A percentile compares a stretch with the other conserved stretches of the same genome.
These are phyloP conservation scores for Camelus dromedarius DNA, from an alignment of 2,113 vertebrate genomes.

Conservation along the genomic window DNA sequence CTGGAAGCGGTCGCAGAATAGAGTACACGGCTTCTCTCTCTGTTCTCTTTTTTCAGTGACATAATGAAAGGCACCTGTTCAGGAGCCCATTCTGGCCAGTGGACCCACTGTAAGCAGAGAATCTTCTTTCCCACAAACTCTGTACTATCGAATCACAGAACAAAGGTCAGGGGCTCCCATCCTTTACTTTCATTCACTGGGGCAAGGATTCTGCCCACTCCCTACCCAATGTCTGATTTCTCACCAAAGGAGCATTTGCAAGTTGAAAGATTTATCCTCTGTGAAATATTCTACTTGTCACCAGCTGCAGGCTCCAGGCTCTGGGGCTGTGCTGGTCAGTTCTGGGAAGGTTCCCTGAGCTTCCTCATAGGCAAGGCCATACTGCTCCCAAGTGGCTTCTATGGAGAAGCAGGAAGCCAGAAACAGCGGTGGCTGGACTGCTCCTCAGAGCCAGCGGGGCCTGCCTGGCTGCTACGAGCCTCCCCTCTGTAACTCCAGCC, in stretches of 20 bases:
- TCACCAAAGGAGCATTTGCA: slow-evolving; percentile 87
- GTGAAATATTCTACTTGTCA: slow-evolving; percentile 89
- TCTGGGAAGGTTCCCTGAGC: slow-evolving; percentile 72
- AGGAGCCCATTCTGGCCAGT: slow-evolving; percentile 75
- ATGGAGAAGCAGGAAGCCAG: slow-evolving; percentile 80
- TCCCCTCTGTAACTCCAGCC: neutral
- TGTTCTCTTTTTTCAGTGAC: slow-evolving; percentile 49
- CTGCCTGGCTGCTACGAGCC: neutral
- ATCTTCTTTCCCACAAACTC: slow-evolving; percentile 68
- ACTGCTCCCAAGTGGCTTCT: slow-evolving; percentile 92
- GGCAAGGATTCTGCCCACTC: slow-evolving; percentile 79
- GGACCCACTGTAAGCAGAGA: slow-evolving; percentile 57
- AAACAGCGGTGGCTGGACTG: neutral
- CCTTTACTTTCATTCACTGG: slow-evolving; percentile 79
- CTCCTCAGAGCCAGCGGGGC: neutral
- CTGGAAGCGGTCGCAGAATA: slow-evolving; percentile 5
- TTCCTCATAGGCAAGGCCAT: slow-evolving; percentile 88
- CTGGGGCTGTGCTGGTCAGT: slow-evolving; percentile 82
- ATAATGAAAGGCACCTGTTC: slow-evolving; percentile 76
- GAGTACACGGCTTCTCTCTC: neutral
- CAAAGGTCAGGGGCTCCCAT: slow-evolving; percentile 69
- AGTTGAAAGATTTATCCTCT: slow-evolving; percentile 90
- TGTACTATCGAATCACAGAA: slow-evolving; percentile 77
- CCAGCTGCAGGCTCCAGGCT: slow-evolving; percentile 84
- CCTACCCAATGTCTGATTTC: slow-evolving; percentile 84